phyloP scores from a whole-genome alignment of 2,888 invertebrate genomes.

The Pachliopta kotzebuea region DNA sequence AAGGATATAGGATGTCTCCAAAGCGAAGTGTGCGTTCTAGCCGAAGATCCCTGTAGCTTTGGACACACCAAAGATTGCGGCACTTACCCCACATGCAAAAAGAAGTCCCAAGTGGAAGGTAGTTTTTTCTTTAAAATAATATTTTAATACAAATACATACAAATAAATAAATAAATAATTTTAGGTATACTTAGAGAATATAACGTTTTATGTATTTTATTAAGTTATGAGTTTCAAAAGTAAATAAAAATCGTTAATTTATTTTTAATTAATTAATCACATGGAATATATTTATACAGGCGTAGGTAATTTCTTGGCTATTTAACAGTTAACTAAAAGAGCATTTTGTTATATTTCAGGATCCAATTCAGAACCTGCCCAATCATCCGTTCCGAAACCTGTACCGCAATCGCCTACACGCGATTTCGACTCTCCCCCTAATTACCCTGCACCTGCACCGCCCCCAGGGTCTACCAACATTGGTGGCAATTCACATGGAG shows the following conservation, averaged over 20 bases:
- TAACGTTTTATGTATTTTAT: no score
- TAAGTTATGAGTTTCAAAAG: no score
- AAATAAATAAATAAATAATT: no score
- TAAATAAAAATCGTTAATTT: no score
- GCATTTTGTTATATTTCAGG: constrained; percentile 47
- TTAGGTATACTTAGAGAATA: no score
- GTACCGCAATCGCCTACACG: constrained; percentile 54
- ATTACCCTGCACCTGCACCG: constrained; percentile 69
- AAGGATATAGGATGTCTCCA: constrained; percentile 88
- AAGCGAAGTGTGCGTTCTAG: constrained; percentile 86
- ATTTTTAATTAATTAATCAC: no score
- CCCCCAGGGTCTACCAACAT: constrained; percentile 39
- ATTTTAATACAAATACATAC: neutral
- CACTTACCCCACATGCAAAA: constrained; percentile 84
- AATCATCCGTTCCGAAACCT: constrained; percentile 51
- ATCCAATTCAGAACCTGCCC: constrained; percentile 60
- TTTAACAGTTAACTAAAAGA: neutral
- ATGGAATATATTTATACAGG: no score
- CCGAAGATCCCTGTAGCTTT: constrained; percentile 85
- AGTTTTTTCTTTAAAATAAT: constrained; percentile 25
- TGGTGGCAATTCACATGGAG: constrained; percentile 16
- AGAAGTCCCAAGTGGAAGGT: constrained; percentile 77
- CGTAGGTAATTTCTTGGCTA: neutral
- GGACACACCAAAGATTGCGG: constrained; percentile 82
- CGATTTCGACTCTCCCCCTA: constrained; percentile 59